Evolutionary conservation across 2,113 vertebrate species (phyloP).

Genomic region (Scolopax mira): DNA sequence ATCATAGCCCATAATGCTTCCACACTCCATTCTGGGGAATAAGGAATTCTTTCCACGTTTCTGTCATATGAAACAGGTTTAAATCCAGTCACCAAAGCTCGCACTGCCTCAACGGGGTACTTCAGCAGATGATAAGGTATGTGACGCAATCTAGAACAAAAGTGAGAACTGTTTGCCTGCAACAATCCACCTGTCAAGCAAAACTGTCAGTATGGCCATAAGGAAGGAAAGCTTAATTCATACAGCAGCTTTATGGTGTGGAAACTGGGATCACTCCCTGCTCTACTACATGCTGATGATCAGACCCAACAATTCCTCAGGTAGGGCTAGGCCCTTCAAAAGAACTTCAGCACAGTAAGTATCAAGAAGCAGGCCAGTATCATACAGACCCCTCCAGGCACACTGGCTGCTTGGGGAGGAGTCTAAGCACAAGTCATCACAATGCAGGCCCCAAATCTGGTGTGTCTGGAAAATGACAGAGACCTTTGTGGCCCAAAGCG

Average conservation of each 20-base stretch:
- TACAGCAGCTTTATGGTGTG: accelerated
- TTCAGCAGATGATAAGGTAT: conserved; percentile 79
- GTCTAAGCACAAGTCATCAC: neutral
- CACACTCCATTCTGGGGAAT: conserved; percentile 87
- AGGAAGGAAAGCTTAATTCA: neutral
- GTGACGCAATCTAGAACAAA: conserved; percentile 79
- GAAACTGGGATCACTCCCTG: neutral
- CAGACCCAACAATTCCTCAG: neutral
- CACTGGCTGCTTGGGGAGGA: neutral
- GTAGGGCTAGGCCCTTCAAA: neutral
- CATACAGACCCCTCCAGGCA: neutral
- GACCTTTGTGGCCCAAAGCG: neutral
- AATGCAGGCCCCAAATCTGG: neutral
- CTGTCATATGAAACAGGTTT: conserved; percentile 71
- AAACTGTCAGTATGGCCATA: neutral
- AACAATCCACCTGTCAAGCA: neutral
- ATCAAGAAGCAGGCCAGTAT: neutral
- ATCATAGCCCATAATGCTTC: conserved; percentile 82
- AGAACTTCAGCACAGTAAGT: neutral
- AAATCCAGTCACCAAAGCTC: conserved; percentile 83
- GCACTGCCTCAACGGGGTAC: conserved; percentile 79
- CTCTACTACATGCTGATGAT: accelerated
- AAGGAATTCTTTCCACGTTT: conserved; percentile 76
- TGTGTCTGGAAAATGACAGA: neutral
- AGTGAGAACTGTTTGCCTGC: neutral